A percentile compares a stretch with the other conserved stretches of the same genome.
phyloP scores from a whole-genome alignment of 2,797 vertebrate species.

The Aulostomus chinensis region DNA sequence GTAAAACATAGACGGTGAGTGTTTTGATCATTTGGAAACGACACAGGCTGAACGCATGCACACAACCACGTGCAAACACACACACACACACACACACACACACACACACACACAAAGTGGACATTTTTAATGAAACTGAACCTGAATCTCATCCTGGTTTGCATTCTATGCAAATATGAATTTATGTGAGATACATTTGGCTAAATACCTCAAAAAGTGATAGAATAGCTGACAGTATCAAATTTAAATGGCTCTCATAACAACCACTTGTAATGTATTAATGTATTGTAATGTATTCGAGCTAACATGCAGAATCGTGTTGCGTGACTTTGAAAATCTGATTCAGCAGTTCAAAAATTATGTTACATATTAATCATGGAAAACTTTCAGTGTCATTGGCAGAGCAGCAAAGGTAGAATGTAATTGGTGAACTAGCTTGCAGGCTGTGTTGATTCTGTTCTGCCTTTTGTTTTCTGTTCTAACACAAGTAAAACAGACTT shows the following conservation, averaged over 20 bases:
- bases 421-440: constrained; percentile 28
- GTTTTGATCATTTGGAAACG: constrained; percentile 22
- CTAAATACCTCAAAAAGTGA: neutral
- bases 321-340: constrained; percentile 13
- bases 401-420: constrained; percentile 14
- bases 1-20: constrained; percentile 10
- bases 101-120: too few relatives aligned
- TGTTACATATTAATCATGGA: constrained; percentile 22
- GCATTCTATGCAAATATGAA: neutral
- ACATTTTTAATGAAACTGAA: too few relatives aligned
- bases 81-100: too few relatives aligned
- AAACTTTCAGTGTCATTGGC: constrained; percentile 24
- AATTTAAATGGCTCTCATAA: constrained; percentile 2
- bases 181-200: neutral
- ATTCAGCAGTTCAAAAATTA: constrained; percentile 21
- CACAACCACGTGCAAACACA: neutral
- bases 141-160: too few relatives aligned
- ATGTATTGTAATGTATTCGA: constrained; percentile 19
- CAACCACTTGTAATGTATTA: neutral
- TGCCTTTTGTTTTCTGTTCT: too few relatives aligned
- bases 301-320: too few relatives aligned
- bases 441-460: constrained; percentile 24
- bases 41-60: neutral
- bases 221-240: neutral
- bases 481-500: too few relatives aligned